Percentiles rank a stretch among this genome's conserved stretches.
These are phyloP conservation scores for Amphipoea oculea DNA, from an alignment of 2,888 invertebrate genomes.

Conservation along the genomic window DNA sequence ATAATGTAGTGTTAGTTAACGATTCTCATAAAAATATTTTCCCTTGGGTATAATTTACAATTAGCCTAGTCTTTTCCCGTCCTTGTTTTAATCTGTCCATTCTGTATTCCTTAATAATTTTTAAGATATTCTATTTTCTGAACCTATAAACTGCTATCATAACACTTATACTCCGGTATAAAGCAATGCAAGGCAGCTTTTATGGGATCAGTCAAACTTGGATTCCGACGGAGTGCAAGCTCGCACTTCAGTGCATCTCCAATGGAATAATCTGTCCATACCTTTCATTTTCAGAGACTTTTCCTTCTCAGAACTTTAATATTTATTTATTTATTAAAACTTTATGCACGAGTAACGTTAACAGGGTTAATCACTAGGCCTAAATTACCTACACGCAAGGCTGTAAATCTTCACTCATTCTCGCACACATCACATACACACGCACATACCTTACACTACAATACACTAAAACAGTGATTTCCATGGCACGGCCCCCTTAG, in stretches of 20 bases:
- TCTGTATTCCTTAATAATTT: not conserved
- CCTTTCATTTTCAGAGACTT: not conserved
- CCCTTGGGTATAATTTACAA: not conserved
- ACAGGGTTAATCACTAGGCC: too few species aligned
- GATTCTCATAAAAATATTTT: not conserved
- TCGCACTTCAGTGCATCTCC: slow-evolving; percentile 23
- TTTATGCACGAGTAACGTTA: too few species aligned
- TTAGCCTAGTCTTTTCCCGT: not conserved
- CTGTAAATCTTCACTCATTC: too few species aligned
- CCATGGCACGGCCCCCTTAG: too few species aligned
- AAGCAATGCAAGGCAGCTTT: slow-evolving; percentile 28
- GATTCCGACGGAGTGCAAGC: slow-evolving; percentile 7
- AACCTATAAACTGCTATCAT: not conserved
- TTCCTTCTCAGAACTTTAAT: not conserved
- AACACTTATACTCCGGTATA: not conserved
- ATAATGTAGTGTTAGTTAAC: slow-evolving; percentile 3
- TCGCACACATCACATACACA: too few species aligned
- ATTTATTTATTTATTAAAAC: not conserved
- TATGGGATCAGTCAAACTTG: slow-evolving; percentile 35
- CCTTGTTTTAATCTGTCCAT: not conserved
- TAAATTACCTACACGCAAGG: too few species aligned
- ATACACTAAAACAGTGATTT: too few species aligned
- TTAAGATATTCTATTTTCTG: not conserved
- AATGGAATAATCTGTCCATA: slow-evolving; percentile 22
- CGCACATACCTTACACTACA: too few species aligned